phyloP scores from a whole-genome alignment of 2,113 vertebrate genomes.

The Eubucco bourcierii region DNA sequence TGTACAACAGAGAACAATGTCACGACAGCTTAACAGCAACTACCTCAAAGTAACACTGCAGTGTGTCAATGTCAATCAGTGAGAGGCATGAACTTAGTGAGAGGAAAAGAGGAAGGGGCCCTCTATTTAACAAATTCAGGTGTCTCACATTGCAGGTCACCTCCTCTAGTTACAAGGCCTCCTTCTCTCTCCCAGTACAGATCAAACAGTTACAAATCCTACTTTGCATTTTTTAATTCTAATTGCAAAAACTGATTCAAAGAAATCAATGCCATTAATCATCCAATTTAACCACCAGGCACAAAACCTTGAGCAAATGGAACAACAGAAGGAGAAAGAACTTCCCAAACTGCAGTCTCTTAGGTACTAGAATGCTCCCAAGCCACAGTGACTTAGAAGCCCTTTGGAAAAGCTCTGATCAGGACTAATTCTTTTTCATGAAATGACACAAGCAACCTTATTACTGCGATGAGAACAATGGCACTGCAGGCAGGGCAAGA shows the following conservation, averaged over 20 bases:
- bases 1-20: not conserved
- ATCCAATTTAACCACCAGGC: not conserved
- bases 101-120: not conserved
- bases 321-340: not conserved
- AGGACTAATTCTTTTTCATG: not conserved
- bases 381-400: not conserved
- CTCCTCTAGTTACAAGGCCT: not conserved
- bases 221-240: not conserved
- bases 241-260: not conserved
- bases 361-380: not conserved
- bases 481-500: not conserved
- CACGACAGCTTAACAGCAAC: not conserved
- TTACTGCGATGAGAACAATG: not conserved
- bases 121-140: not conserved
- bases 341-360: not conserved
- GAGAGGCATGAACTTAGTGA: not conserved
- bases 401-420: not conserved
- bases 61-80: not conserved
- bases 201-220: not conserved
- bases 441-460: not conserved
- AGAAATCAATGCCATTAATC: not conserved
- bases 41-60: not conserved
- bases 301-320: not conserved
- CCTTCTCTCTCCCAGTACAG: not conserved
- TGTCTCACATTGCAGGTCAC: not conserved